A percentile compares a stretch with the other conserved stretches of the same genome.
Evolutionary conservation across 2,113 vertebrate species (phyloP).

Genomic region (Heterocephalus glaber): DNA sequence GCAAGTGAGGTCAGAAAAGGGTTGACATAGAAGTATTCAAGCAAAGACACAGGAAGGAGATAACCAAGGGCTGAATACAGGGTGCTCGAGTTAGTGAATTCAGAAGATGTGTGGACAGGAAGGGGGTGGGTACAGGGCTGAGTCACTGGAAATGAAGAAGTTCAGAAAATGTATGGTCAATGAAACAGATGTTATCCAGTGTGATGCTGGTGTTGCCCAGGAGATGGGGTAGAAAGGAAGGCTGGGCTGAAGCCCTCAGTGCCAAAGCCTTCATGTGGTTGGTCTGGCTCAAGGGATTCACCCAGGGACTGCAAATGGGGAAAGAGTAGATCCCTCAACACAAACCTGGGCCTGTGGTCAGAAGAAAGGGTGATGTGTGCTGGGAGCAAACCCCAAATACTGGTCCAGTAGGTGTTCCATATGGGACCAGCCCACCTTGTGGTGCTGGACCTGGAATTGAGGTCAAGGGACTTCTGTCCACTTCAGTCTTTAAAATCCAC

Average conservation of each 20-base stretch:
- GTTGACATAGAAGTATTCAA: not conserved
- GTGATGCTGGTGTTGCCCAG: not conserved
- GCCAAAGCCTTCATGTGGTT: not conserved
- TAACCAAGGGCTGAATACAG: not conserved
- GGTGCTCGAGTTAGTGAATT: not conserved
- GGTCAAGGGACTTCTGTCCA: not conserved
- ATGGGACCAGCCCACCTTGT: not conserved
- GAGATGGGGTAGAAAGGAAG: not conserved
- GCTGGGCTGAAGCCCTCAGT: not conserved
- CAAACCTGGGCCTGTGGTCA: not conserved
- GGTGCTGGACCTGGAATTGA: not conserved
- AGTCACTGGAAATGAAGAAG: not conserved
- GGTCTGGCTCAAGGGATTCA: not conserved
- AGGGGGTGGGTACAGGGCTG: not conserved
- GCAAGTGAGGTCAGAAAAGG: not conserved
- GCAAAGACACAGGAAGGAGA: not conserved
- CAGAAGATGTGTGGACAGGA: not conserved
- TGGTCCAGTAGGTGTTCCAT: not conserved
- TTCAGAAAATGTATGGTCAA: not conserved
- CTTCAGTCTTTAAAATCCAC: not conserved
- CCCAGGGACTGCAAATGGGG: not conserved
- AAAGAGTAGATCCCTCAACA: not conserved
- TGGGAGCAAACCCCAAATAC: not conserved
- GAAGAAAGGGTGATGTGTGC: not conserved
- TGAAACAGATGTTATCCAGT: not conserved